Percentiles rank a stretch among this genome's conserved stretches.
Conservation (phyloP, 2,113 vertebrate genomes). For the chimpanzee (Pan troglodytes) region NHGRI_mPanTro3-v2.1_pri NC_072403.2:155148001-155148500, state of each 20-base stretch:
- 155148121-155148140: not conserved
- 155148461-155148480: conserved; percentile 3
- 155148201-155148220: not conserved
- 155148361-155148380: not conserved
- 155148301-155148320: not conserved
- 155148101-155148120: not conserved
- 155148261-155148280: not conserved
- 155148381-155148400: not conserved
- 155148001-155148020: not conserved
- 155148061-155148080: not conserved
- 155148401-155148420: not conserved
- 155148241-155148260: not conserved
- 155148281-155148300: not conserved
- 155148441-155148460: not conserved
- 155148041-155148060: not conserved
- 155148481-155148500: not conserved
- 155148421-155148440: not conserved
- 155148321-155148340: not conserved
- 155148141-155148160: not conserved
- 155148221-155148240: not conserved
- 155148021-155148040: not conserved
- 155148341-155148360: not conserved
- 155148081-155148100: not conserved
- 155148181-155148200: not conserved
- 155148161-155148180: not conserved